phyloP scores from a whole-genome alignment of 2,888 invertebrate genomes.

The Cephus rjabovi region DNA sequence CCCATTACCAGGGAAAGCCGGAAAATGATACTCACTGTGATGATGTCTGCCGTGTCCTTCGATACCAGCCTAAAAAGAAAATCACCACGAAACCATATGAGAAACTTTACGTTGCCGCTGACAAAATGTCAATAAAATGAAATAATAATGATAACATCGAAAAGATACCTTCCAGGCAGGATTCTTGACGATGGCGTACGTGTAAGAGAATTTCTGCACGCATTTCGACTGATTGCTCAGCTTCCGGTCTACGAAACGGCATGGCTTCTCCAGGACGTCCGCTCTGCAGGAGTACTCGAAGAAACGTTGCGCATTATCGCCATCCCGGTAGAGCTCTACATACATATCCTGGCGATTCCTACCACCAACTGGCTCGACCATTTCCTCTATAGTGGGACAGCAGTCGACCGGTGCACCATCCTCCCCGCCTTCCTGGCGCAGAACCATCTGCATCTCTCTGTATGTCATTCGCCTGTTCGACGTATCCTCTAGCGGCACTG shows the following conservation, averaged over 20 bases:
- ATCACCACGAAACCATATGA: background rate
- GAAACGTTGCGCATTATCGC: constrained; percentile 77
- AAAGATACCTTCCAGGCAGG: constrained; percentile 63
- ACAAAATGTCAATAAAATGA: background rate
- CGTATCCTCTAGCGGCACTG: constrained; percentile 61
- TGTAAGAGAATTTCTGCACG: constrained; percentile 85
- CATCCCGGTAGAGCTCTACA: constrained; percentile 81
- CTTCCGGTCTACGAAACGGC: constrained; percentile 79
- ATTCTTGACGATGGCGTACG: constrained; percentile 84
- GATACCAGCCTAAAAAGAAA: background rate
- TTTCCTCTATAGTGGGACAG: constrained; percentile 83
- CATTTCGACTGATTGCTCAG: constrained; percentile 80
- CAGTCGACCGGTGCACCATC: constrained; percentile 75
- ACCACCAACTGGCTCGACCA: constrained; percentile 83
- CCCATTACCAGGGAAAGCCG: constrained; percentile 68
- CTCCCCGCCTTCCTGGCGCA: constrained; percentile 70
- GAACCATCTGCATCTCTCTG: constrained; percentile 75
- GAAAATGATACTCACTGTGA: constrained; percentile 62
- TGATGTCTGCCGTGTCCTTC: constrained; percentile 55
- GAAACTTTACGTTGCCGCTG: background rate
- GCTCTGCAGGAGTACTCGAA: constrained; percentile 84
- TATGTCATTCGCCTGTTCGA: constrained; percentile 71
- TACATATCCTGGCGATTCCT: constrained; percentile 78
- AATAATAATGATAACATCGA: background rate
- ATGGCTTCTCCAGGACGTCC: constrained; percentile 78